A percentile compares a stretch with the other conserved stretches of the same genome.
Conservation (phyloP, 2,797 vertebrate genomes). For the Tapera naevia region DNA sequence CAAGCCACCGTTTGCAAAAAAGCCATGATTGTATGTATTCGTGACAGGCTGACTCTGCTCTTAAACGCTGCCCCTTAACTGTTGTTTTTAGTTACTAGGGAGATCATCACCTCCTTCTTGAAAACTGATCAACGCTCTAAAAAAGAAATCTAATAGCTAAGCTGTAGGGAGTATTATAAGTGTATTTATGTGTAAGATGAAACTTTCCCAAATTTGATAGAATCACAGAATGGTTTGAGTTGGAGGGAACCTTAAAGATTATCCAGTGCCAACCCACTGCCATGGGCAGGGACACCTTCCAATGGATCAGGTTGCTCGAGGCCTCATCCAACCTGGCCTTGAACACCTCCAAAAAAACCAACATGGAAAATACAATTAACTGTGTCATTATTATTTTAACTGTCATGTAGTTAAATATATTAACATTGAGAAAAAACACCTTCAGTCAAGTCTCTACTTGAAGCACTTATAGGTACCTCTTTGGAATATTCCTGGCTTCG, state of each 20-base stretch:
- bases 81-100: background rate
- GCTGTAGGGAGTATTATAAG: background rate
- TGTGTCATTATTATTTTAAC: background rate
- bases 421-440: background rate
- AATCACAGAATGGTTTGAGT: too few species aligned
- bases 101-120: background rate
- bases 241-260: too few species aligned
- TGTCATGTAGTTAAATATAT: background rate
- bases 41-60: background rate
- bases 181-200: background rate
- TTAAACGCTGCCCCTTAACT: background rate
- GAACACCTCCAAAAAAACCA: background rate
- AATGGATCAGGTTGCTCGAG: too few species aligned
- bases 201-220: background rate
- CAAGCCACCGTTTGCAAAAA: background rate
- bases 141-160: background rate
- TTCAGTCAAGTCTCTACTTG: background rate
- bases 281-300: too few species aligned
- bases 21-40: background rate
- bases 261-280: too few species aligned
- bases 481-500: slow-evolving; percentile 90
- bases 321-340: too few species aligned
- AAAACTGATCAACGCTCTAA: background rate
- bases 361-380: background rate
- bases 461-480: slow-evolving; percentile 76